Evolutionary conservation across 2,888 invertebrate genomes (phyloP), one percentile per base, ranked within the genome.

Genomic region (Eustalomyia histrio): DNA sequence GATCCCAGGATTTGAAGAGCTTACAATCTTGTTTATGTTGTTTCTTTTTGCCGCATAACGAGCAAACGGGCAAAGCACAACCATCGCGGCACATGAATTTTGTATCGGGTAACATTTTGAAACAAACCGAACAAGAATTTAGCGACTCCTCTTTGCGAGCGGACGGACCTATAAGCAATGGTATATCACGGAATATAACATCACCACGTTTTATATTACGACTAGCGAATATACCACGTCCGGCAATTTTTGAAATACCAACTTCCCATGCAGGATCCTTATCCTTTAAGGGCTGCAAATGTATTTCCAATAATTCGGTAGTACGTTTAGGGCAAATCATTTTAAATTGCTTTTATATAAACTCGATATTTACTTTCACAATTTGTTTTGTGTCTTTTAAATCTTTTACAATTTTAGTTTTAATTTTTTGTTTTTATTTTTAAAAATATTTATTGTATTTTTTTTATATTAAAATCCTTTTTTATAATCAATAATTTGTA

Each of bases 21-120:
- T 90, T 88, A 88, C 96, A 96, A 87, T 95, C 95, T 69, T 90
- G 89, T 64, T 89, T 87, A 90, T 96, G 96, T 53, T 87, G 86
- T 33, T 90, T 87, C 58, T 92, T 92, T 86, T 92, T 92, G 87
- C 93, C 92, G 89, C 96, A 96, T 82, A 91, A 86, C 74, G 91
- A 89, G 89, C 96, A 96, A 57, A 96, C 90, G 21, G 94, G 93
- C 83, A 95, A 90, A 1, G 94, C 93, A 86, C 96, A 96, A 65
- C 92, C 92, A 55, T 91, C 92, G 58, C 92, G 90, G 88, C 96
- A 96, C 84, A 93, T 88, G 76, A 87, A 88, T 12, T 88, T 87
- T 9, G 88, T 87, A 76, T 92, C 89, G 17, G 88, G 91, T 57
- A 92, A 85, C 76, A 89, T 89, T 85, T 92, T 93, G 83, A 92